Base-by-base conservation (phyloP, 1,140 invertebrate species). In the Tachypleus tridentatus region DNA sequence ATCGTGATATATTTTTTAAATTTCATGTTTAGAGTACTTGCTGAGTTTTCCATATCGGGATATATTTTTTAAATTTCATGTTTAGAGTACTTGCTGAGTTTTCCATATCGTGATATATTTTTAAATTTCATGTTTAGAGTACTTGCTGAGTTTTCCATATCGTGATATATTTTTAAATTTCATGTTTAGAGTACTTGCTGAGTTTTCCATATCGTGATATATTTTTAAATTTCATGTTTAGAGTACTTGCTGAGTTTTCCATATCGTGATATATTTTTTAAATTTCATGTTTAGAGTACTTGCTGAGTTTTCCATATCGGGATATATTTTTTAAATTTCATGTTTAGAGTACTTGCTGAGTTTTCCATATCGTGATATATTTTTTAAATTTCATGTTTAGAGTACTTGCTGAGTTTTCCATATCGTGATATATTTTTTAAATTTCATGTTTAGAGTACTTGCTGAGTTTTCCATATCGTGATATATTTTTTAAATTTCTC, bases 401-500 rank as follows among this genome's bases (percentile, higher is more conserved):
- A 29, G 29, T 2, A 29, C 29, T 29, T 29, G 29, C 29, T 29
- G 29, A 29, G 0, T 29, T 29, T 29, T 29, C 29, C 29, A 29
- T 29, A 29, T 29, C 2, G 29, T 29, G 29, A 29, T 58, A 4
- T 4, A 59, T 48, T 59, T 59, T 59, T 48, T 59, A 5, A 49
- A 47, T 49, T 59, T 29, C 0, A 29, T 29, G 29, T 29, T 29
- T 29, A 29, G 29, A 29, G 29, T 2, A 29, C 29, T 29, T 29
- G 29, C 29, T 29, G 29, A 29, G 0, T 29, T 29, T 29, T 29
- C 29, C 29, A 29, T 29, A 29, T 29, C 2, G 29, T 29, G 29
- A 29, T 58, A 4, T 4, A 59, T 48, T 59, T 59, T 59, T 48
- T 59, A 5, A 49, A 47, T 49, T 59, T 59, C 82, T 70, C 82